These are phyloP conservation scores for Caprella mutica DNA, from an alignment of 2,888 invertebrate species.

Conservation along the genomic window DNA sequence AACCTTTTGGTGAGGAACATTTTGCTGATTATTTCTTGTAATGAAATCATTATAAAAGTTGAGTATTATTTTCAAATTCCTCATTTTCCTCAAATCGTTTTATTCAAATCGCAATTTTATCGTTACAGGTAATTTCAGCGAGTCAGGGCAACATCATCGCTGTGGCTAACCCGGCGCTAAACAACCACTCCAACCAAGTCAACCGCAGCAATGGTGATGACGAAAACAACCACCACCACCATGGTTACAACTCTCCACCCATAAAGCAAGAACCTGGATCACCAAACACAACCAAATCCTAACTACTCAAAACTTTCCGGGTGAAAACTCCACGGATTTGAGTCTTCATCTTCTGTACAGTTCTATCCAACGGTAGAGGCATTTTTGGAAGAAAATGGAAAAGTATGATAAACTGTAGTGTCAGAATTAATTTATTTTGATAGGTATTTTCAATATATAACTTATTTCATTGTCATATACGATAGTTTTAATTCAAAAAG, in stretches of 20 bases:
- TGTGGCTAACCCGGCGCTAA: constrained; percentile 73
- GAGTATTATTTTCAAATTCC: neutral
- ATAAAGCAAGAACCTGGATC: constrained; percentile 33
- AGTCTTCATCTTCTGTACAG: too few species aligned
- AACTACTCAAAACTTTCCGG: too few species aligned
- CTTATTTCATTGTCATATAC: too few species aligned
- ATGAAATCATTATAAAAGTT: neutral
- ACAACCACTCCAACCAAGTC: constrained; percentile 37
- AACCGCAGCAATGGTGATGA: constrained; percentile 11
- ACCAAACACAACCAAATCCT: constrained; percentile 26
- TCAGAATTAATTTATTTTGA: too few species aligned
- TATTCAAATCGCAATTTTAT: neutral
- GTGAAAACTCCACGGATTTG: too few species aligned
- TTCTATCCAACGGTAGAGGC: too few species aligned
- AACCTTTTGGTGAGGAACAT: too few species aligned
- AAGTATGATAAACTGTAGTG: too few species aligned
- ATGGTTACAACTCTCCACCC: constrained; percentile 22
- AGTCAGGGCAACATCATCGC: constrained; percentile 79
- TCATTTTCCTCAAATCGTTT: neutral
- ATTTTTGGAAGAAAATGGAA: too few species aligned
- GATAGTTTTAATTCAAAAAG: too few species aligned
- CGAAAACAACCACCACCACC: constrained; percentile 23
- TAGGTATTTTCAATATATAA: too few species aligned
- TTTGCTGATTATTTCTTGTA: neutral
- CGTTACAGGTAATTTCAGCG: constrained; percentile 60